Evolutionary conservation across 2,797 vertebrate genomes (phyloP).

Genomic region (Cossypha niveicapilla): DNA sequence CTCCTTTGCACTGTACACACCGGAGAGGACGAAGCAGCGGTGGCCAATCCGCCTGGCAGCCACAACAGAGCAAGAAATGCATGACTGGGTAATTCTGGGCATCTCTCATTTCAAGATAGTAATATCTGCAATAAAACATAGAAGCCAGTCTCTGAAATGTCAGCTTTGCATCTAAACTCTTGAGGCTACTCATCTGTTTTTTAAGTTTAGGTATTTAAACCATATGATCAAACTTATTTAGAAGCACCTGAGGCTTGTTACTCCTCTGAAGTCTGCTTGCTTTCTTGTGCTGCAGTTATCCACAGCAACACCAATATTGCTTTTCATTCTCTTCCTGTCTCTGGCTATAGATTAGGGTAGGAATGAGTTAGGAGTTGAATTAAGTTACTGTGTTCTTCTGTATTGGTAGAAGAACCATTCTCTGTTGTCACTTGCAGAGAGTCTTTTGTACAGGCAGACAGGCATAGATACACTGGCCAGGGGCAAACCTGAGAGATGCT

Average conservation of each 20-base stretch:
- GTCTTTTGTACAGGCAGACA: background rate
- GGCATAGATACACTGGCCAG: background rate
- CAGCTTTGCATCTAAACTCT: background rate
- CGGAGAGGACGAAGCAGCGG: conserved; percentile 90
- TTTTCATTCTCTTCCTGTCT: background rate
- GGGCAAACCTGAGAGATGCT: background rate
- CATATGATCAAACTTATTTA: background rate
- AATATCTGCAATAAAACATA: background rate
- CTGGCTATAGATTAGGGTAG: background rate
- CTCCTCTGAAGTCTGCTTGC: background rate
- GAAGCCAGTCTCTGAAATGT: background rate
- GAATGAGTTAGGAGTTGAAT: background rate
- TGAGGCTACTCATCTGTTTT: background rate
- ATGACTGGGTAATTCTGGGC: conserved; percentile 86
- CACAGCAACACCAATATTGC: background rate
- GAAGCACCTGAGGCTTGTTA: background rate
- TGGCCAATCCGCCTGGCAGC: conserved; percentile 92
- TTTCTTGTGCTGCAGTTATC: background rate
- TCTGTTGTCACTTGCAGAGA: background rate
- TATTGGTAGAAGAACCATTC: background rate
- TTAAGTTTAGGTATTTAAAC: background rate
- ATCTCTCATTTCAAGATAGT: background rate
- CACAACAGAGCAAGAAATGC: conserved; percentile 91
- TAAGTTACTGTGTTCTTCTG: background rate
- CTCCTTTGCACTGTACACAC: conserved; percentile 92